phyloP scores from a whole-genome alignment of 2,888 invertebrate genomes.

The Ophioninae sp. region DNA sequence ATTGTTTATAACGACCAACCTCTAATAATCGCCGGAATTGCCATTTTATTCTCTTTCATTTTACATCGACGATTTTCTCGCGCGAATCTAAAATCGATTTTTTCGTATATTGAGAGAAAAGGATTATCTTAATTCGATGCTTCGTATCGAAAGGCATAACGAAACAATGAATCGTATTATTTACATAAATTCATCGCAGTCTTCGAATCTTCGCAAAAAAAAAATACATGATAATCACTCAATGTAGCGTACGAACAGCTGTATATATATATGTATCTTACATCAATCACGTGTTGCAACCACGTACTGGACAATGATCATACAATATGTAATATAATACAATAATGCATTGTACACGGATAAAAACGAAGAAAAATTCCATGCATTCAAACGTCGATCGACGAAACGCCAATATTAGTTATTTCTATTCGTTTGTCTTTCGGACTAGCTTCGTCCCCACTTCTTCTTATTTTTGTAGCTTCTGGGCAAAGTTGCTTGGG shows the following conservation, averaged over 20 bases:
- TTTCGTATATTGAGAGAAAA: neutral
- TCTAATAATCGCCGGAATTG: neutral
- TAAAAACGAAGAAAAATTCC: conserved; percentile 35
- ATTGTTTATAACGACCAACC: neutral
- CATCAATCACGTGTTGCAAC: neutral
- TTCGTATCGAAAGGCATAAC: no score
- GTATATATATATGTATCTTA: neutral
- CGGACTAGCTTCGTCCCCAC: neutral
- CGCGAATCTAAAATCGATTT: neutral
- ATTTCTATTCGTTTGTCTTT: conserved; percentile 49
- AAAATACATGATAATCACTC: neutral
- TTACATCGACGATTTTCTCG: neutral
- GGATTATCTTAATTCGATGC: neutral
- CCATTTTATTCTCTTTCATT: neutral
- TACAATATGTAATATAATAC: neutral
- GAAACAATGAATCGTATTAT: neutral
- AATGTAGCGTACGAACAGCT: neutral
- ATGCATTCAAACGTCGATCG: conserved; percentile 11
- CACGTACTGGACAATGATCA: no score
- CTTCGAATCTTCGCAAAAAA: no score
- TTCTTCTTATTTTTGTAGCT: conserved; percentile 22
- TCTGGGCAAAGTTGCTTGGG: conserved; percentile 28
- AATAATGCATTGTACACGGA: conserved; percentile 50
- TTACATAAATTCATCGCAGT: no score
- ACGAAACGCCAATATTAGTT: neutral